phyloP scores from a whole-genome alignment of 2,113 vertebrate species.

The Dipodomys ordii region DNA sequence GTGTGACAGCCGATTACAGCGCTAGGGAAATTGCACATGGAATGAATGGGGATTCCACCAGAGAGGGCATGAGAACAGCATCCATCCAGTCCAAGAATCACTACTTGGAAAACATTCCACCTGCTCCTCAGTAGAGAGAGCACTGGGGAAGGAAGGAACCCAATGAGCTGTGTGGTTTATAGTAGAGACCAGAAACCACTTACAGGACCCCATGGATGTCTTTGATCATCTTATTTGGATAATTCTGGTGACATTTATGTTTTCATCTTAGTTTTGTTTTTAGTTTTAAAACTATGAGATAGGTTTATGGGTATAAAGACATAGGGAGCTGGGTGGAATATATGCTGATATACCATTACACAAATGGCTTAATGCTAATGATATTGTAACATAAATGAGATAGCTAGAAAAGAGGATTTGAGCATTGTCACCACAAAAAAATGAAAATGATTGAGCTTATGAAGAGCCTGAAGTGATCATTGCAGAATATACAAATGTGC shows the following conservation, averaged over 20 bases:
- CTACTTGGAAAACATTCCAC: background rate
- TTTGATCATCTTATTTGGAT: background rate
- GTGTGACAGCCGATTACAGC: background rate
- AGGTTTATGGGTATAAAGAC: background rate
- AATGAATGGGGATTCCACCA: background rate
- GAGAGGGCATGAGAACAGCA: background rate
- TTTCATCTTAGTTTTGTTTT: background rate
- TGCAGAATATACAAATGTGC: background rate
- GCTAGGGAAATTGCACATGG: background rate
- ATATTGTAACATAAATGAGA: background rate
- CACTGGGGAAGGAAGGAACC: background rate
- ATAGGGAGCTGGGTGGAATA: no score
- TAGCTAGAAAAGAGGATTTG: background rate
- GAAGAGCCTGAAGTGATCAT: background rate
- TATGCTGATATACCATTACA: no score
- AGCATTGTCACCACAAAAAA: slow-evolving; percentile 3
- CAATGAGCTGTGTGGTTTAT: background rate
- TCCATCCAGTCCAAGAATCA: background rate
- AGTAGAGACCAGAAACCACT: background rate
- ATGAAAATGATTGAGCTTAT: background rate
- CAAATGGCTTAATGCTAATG: background rate
- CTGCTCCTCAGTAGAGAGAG: background rate
- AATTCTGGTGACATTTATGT: background rate
- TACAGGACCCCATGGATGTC: background rate
- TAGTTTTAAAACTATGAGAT: background rate